A percentile compares a stretch with the other conserved stretches of the same genome.
Conservation (phyloP, 1,140 invertebrate genomes). For the Araneus ventricosus region DNA sequence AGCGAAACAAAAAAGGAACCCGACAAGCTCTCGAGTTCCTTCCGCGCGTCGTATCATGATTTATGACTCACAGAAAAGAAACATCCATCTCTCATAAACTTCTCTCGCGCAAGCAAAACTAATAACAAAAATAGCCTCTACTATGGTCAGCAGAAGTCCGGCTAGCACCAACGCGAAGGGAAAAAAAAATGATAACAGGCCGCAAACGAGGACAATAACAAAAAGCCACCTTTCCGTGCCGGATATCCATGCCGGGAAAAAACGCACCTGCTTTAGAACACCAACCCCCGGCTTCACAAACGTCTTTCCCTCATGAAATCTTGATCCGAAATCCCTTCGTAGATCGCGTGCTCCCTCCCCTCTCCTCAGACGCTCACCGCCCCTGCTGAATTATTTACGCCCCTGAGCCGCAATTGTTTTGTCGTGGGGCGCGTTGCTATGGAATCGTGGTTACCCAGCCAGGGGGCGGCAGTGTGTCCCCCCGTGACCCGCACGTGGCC, state of each 20-base stretch:
- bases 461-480: not conserved
- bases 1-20: not conserved
- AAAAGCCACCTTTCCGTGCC: conserved; percentile 63
- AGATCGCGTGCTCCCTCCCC: conserved; percentile 40
- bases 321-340: conserved; percentile 71
- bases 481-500: conserved; percentile 53
- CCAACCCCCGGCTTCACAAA: conserved; percentile 7
- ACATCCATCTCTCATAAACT: conserved; percentile 24
- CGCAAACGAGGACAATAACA: conserved; percentile 49
- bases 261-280: conserved; percentile 52
- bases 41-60: conserved; percentile 12
- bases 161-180: not conserved
- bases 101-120: not conserved
- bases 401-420: conserved; percentile 73
- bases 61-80: conserved; percentile 45
- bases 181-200: conserved; percentile 13
- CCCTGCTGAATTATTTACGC: conserved; percentile 74
- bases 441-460: conserved; percentile 31
- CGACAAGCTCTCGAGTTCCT: conserved; percentile 9
- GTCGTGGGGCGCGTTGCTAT: conserved; percentile 70
- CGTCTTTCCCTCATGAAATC: conserved; percentile 73
- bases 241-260: conserved; percentile 67
- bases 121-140: conserved; percentile 15
- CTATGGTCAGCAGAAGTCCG: conserved; percentile 26
- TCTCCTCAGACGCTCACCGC: not conserved